Base-by-base conservation (phyloP, 2,888 invertebrate genomes). In the Orchestes rusci region DNA sequence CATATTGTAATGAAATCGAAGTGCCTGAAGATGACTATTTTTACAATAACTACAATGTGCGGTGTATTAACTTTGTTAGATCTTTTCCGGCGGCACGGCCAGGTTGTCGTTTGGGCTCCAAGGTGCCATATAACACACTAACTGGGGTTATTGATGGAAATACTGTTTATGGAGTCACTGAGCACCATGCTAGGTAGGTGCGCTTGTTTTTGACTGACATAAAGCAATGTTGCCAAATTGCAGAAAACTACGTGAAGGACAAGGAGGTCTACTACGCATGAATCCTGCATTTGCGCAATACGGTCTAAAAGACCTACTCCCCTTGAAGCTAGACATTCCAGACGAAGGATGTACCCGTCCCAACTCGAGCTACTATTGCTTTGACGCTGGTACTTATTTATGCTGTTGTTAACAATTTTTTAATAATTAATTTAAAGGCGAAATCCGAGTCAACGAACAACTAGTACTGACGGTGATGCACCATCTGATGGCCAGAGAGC, bases 301-400 rank as follows among this genome's bases (percentile, higher is more conserved):
- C 55, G 90, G 90, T 0, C 72, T 93, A 1, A 91, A 89, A 64
- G 92, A 92, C 62, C 71, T 93, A 52, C 69, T 93, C 30, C 93
- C 93, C 0, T 70, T 91, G 37, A 92, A 92, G 66, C 72, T 90
- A 38, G 89, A 91, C 60, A 83, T 90, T 55, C 91, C 92, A 12
- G 92, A 92, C 63, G 91, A 92, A 72, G 92, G 92, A 23, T 93
- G 92, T 67, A 90, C 90, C 2, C 75, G 92, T 44, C 88, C 89
- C 0, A 90, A 91, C 66, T 78, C 82, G 61, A 85, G 88, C 53
- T 88, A 91, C 83, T 91, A 81, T 66, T 93, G 93, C 64, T 93
- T 93, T 61, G 91, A 92, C 75, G 89, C 87, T 54, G 91, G 90
- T 57, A 50, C 3, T 10, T 18, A 16, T 7, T 16, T 13, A 29